Evolutionary conservation across 2,113 vertebrate species (phyloP), one percentile per base, ranked within the genome.

Genomic region (Oreamnos americanus): DNA sequence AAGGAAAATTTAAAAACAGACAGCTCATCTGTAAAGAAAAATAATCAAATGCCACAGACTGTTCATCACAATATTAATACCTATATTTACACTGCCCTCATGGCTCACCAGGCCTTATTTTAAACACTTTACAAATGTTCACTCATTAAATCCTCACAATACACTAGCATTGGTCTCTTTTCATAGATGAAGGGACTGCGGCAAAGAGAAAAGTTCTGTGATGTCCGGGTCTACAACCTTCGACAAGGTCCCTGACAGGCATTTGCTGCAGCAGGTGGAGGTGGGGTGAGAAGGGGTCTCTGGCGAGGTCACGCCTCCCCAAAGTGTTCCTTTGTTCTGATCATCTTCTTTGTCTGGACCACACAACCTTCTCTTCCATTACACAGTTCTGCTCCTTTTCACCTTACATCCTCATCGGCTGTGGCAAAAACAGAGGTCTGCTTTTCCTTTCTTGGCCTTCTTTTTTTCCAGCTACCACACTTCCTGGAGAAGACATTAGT

Each of bases 81-180:
- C 36, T 16, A 85, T 6, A 23, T 3, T 78, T 67, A 17, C 3
- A 36, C 1, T 1, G n/a, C 14, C 55, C 17, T 90, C 49, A 43
- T 5, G 2, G 64, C 60, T 88, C 43, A 53, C 49, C 13, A 79
- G 60, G 23, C 7, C 53, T 15, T 28, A 49, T 86, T 91, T 76
- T 91, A 91, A 93, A 67, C 33, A 94, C 62, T 91, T 96, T 81
- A 26, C 30, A 93, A 67, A 58, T 87, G 43, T 57, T 49, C 58
- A 92, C 43, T 62, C 53, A 64, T 58, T 91, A n/a, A 82, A 84
- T 58, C 12, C 28, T 85, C 83, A 47, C 7, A 53, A 57, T 8
- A 55, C 71, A 78, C n/a, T 78, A 55, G 43, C 13, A 91, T 90
- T 67, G 78, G 49, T 39, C 47, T 45, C 21, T 2, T 93, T 81